Conservation (phyloP, 1,140 invertebrate species). For the Dufourea novaeangliae region DNA sequence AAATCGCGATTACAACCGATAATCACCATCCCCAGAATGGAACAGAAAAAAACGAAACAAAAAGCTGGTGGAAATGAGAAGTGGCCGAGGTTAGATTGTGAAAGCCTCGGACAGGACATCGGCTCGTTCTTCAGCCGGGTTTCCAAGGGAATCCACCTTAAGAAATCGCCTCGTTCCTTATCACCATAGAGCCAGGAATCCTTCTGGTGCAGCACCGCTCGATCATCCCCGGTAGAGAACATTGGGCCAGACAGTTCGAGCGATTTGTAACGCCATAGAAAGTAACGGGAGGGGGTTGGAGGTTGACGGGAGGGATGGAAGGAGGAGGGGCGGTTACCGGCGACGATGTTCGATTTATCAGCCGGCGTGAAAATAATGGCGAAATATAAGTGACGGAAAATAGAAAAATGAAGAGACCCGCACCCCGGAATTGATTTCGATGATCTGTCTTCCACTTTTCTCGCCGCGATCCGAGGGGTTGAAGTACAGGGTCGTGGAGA, state of each 20-base stretch:
- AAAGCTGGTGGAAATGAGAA: constrained; percentile 27
- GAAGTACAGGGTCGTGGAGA: neutral
- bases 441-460: neutral
- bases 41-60: neutral
- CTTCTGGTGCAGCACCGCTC: constrained; percentile 65
- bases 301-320: neutral
- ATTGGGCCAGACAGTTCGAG: constrained; percentile 50
- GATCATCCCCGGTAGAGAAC: constrained; percentile 66
- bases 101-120: constrained; percentile 38
- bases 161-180: constrained; percentile 67
- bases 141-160: constrained; percentile 62
- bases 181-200: constrained; percentile 68
- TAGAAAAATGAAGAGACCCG: constrained; percentile 48
- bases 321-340: neutral
- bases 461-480: neutral
- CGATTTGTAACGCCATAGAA: constrained; percentile 63
- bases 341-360: constrained; percentile 50
- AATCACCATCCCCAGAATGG: neutral
- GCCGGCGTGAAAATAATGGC: constrained; percentile 41
- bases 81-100: constrained; percentile 32
- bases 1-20: constrained; percentile 6
- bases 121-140: constrained; percentile 43
- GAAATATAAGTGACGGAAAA: constrained; percentile 42
- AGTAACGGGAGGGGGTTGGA: constrained; percentile 41
- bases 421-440: constrained; percentile 14